A percentile compares a stretch with the other conserved stretches of the same genome.
These are phyloP conservation scores for Penaeus vannamei DNA, from an alignment of 1,140 invertebrate species.

Conservation along the genomic window DNA sequence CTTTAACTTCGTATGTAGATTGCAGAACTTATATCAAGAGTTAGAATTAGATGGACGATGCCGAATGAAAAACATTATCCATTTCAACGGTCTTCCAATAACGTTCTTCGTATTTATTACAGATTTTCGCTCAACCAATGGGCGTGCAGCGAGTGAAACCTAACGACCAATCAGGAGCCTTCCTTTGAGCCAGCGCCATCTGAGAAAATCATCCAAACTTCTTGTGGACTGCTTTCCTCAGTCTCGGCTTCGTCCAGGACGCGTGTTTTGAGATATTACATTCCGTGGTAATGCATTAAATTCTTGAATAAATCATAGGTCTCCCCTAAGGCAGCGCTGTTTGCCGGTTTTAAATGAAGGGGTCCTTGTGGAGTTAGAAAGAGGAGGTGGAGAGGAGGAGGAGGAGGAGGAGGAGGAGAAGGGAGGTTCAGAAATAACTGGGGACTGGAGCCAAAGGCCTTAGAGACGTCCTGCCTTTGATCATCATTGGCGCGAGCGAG, in stretches of 20 bases:
- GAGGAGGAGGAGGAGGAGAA: conserved; percentile 6
- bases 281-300: conserved; percentile 64
- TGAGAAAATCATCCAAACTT: conserved; percentile 68
- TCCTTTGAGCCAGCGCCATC: conserved; percentile 66
- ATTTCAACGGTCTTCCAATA: conserved; percentile 67
- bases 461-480: neutral
- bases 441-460: conserved; percentile 18
- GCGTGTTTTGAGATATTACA: conserved; percentile 66
- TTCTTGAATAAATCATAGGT: conserved; percentile 66
- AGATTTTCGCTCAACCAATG: conserved; percentile 67
- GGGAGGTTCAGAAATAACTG: conserved; percentile 21
- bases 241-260: conserved; percentile 42
- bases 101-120: conserved; percentile 67
- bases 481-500: no score
- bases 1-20: conserved; percentile 67
- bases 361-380: conserved; percentile 20
- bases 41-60: conserved; percentile 67
- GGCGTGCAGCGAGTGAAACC: conserved; percentile 60
- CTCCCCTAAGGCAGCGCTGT: conserved; percentile 18
- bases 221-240: conserved; percentile 65
- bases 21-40: conserved; percentile 66
- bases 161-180: conserved; percentile 62
- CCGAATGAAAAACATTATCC: conserved; percentile 67
- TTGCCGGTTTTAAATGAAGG: conserved; percentile 27
- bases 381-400: neutral